phyloP scores from a whole-genome alignment of 2,888 invertebrate genomes.

The Aphrophora alni region DNA sequence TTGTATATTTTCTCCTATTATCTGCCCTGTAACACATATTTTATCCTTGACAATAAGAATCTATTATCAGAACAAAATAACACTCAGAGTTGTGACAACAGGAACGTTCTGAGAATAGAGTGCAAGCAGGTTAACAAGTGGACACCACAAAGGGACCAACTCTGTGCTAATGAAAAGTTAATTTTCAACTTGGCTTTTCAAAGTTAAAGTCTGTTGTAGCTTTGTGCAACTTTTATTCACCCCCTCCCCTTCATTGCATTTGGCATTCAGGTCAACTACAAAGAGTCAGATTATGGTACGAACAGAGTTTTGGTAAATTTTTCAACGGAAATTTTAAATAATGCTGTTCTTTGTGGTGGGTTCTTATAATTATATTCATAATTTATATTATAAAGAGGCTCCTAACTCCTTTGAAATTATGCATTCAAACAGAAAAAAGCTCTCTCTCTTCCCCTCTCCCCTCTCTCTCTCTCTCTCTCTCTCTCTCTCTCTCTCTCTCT shows the following conservation, averaged over 20 bases:
- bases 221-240: slow-evolving; percentile 6
- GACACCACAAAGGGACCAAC: not conserved
- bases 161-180: not conserved
- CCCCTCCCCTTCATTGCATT: not conserved
- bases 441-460: too few species aligned
- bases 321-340: too few species aligned
- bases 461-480: too few species aligned
- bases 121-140: not conserved
- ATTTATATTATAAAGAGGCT: too few species aligned
- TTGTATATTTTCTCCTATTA: too few species aligned
- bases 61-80: not conserved
- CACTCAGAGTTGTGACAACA: not conserved
- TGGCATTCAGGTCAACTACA: not conserved
- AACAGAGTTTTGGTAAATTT: too few species aligned
- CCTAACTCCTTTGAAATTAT: too few species aligned
- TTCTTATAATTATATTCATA: too few species aligned
- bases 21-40: too few species aligned
- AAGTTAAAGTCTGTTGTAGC: not conserved
- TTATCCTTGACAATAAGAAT: not conserved
- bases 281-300: not conserved
- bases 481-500: too few species aligned
- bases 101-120: not conserved
- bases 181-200: not conserved
- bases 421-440: too few species aligned
- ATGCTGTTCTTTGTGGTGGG: too few species aligned